phyloP scores from a whole-genome alignment of 2,888 invertebrate species.

The Noctua comes region DNA sequence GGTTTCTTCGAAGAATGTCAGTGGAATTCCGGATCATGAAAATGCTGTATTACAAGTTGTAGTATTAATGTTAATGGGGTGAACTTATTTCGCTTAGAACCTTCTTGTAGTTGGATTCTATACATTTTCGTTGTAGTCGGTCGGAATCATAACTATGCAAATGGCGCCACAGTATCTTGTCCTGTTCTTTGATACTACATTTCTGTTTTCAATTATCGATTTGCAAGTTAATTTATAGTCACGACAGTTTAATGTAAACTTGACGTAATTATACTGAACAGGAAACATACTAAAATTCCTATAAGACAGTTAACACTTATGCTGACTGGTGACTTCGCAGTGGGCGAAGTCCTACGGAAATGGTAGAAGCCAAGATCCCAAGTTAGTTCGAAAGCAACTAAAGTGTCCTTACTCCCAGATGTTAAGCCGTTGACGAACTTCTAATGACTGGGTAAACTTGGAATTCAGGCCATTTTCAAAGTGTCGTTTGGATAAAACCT shows the following conservation, averaged over 20 bases:
- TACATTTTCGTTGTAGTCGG: constrained; percentile 1
- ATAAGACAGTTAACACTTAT: not conserved
- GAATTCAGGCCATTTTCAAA: not conserved
- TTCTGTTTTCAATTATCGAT: constrained; percentile 36
- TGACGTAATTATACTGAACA: not conserved
- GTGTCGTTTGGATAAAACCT: not conserved
- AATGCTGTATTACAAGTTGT: constrained; percentile 21
- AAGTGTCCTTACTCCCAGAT: not conserved
- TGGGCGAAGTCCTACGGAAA: not conserved
- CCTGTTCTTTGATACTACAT: constrained; percentile 22
- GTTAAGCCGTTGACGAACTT: not conserved
- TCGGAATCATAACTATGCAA: constrained; percentile 48
- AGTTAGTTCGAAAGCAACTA: constrained; percentile 8
- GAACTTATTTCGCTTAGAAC: constrained; percentile 22
- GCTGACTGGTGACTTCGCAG: not conserved
- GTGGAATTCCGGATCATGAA: constrained; percentile 12
- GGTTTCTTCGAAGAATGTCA: constrained; percentile 21
- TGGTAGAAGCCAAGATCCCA: not conserved
- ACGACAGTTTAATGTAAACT: not conserved
- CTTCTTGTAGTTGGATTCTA: constrained; percentile 29
- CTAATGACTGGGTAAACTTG: not conserved
- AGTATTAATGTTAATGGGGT: constrained; percentile 24
- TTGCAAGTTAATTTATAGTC: constrained; percentile 15
- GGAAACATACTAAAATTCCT: not conserved
- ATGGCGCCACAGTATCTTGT: constrained; percentile 43